Evolutionary conservation across 2,797 vertebrate genomes (phyloP), one percentile per base, ranked within the genome.

Genomic region (Gouania willdenowi): DNA sequence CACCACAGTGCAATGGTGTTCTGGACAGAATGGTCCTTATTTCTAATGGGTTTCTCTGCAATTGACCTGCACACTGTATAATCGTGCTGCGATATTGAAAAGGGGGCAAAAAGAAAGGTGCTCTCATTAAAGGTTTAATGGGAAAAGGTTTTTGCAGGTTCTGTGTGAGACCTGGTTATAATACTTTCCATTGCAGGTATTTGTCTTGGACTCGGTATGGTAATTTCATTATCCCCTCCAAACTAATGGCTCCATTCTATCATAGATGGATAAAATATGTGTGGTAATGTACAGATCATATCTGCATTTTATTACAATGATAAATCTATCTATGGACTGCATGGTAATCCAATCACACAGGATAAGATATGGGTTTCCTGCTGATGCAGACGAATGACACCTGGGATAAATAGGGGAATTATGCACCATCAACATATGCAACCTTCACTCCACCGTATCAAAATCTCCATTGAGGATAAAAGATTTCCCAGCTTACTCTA

Each of bases 381-480:
- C 57, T 68, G 66, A 73, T 66, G 51, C 35, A 56, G 58, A 81
- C 52, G 63, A 77, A 79, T 65, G 57, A 54, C 24, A 22, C 34
- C 22, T 19, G 19, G 31, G 44, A 80, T 71, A 72, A 63, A 83
- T 75, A 49, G 7, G 41, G 47, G 72, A 65, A 80, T 77, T 74
- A 82, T 70, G 61, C 67, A 67, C 62, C 62, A 73, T 83, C 71
- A 81, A 75, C 63, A 66, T 77, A 55, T 61, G 51, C 23, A 47
- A 41, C 27, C 27, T n/a, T 20, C 47, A 63, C 35, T 61, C 42
- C 20, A 31, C 15, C 46, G 34, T 17, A 47, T 41, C 29, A 61
- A 59, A 65, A 74, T 64, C 49, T 37, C 44, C 51, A 61, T 74
- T 28, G 33, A 51, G 57, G 35, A 50, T 48, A 58, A 64, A 60